Base-by-base conservation (phyloP, 1,140 invertebrate species). In the Trigoniulus corallinus region DNA sequence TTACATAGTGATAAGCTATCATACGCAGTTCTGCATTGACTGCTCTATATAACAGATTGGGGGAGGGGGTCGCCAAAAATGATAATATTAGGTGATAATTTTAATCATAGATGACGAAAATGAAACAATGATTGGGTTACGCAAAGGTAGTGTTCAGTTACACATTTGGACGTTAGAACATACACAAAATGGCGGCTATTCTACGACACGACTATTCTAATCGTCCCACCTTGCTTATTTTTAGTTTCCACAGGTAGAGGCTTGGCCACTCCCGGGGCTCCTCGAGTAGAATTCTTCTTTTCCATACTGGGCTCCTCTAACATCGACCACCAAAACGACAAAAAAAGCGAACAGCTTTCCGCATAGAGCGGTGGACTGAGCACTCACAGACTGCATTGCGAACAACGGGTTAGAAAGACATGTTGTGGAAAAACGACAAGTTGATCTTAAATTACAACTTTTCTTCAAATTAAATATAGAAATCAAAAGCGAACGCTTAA, bases 201-300 rank as follows among this genome's bases (percentile, higher is more conserved):
- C 7, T 7, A 34, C 7, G 7, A 34, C 29, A 34, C 29, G 15
- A 34, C 15, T 34, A 34, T 34, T 34, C n/a, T n/a, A n/a, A n/a
- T n/a, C n/a, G n/a, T n/a, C 56, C 56, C 53, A 84, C 82, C 81
- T 74, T 76, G 72, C 65, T 62, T 74, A 64, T 80, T 82, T 64
- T 81, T 81, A 55, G 70, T 64, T 62, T 82, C 79, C 76, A 71
- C 65, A 64, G 66, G 66, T 55, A 66, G 62, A 58, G 72, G 73
- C 70, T 78, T 81, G 60, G 70, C 62, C 58, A 73, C 73, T 63
- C 72, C 67, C 74, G 75, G 66, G 66, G 74, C 69, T 65, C 73
- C 67, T 69, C 68, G 60, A 68, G 65, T 67, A 27, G 34, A 46
- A n/a, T 44, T n/a, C 57, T 80, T 81, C 69, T 82, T 82, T 64